Conservation (phyloP, 2,888 invertebrate genomes). For the Raillietiella orientalis region DNA sequence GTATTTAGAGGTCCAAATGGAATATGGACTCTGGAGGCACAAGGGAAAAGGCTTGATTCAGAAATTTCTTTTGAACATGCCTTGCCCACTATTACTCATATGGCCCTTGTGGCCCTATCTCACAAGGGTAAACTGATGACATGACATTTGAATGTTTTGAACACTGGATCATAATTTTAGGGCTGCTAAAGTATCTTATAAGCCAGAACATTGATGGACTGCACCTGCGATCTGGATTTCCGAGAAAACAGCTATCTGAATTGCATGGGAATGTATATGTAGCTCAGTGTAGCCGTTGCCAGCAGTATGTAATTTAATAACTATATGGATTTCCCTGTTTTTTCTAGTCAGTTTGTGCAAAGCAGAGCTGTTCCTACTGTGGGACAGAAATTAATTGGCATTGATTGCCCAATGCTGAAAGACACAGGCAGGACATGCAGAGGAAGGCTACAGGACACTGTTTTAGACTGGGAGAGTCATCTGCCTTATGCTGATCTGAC, state of each 20-base stretch:
- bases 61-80: constrained; percentile 69
- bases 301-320: constrained; percentile 5
- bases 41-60: constrained; percentile 49
- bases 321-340: neutral
- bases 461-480: constrained; percentile 89
- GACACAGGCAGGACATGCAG: constrained; percentile 33
- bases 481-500: constrained; percentile 56
- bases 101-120: constrained; percentile 53
- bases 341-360: constrained; percentile 39
- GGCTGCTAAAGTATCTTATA: constrained; percentile 13
- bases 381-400: constrained; percentile 32
- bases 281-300: constrained; percentile 64
- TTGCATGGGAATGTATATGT: constrained; percentile 95
- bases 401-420: constrained; percentile 26
- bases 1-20: constrained; percentile 50
- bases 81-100: constrained; percentile 66
- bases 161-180: neutral
- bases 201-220: constrained; percentile 97
- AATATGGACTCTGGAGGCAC: constrained; percentile 80
- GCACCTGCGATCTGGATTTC: constrained; percentile 61
- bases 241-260: constrained; percentile 47
- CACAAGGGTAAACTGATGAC: constrained; percentile 15
- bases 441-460: constrained; percentile 54
- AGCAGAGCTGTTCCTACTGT: constrained; percentile 42
- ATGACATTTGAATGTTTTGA: neutral